These are phyloP conservation scores for Chaetodon trifascialis DNA, from an alignment of 2,113 vertebrate genomes.

Conservation along the genomic window DNA sequence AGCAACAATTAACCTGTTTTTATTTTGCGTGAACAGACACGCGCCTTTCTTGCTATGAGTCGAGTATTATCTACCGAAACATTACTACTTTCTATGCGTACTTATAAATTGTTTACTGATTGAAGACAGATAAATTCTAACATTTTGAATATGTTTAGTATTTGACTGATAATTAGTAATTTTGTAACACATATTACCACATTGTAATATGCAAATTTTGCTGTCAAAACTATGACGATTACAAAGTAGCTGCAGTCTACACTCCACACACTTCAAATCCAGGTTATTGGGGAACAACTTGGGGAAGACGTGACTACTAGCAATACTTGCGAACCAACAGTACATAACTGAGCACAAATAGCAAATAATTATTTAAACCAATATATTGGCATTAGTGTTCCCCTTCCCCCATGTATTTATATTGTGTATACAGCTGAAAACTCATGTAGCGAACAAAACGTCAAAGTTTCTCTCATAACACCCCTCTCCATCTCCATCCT, in stretches of 20 bases:
- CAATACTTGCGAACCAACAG: slow-evolving; percentile 71
- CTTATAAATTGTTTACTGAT: slow-evolving; percentile 69
- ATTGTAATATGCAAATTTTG: slow-evolving; percentile 76
- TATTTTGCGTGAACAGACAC: slow-evolving; percentile 51
- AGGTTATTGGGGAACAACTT: slow-evolving; percentile 69
- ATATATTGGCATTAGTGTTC: slow-evolving; percentile 61
- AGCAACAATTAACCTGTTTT: slow-evolving; percentile 33
- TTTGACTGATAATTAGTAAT: slow-evolving; percentile 67
- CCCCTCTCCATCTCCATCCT: slow-evolving; percentile 80
- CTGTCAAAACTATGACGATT: slow-evolving; percentile 61
- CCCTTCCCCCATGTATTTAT: slow-evolving; percentile 62
- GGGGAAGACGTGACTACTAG: slow-evolving; percentile 67
- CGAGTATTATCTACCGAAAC: slow-evolving; percentile 53
- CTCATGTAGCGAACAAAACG: slow-evolving; percentile 66
- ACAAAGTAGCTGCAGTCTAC: slow-evolving; percentile 63
- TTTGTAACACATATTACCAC: slow-evolving; percentile 68
- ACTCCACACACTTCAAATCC: slow-evolving; percentile 37
- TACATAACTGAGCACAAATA: slow-evolving; percentile 80
- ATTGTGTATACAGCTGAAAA: slow-evolving; percentile 68
- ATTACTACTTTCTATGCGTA: slow-evolving; percentile 70
- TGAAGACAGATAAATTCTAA: slow-evolving; percentile 65
- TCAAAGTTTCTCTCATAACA: slow-evolving; percentile 50
- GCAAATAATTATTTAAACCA: slow-evolving; percentile 56
- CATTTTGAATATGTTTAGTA: slow-evolving; percentile 71
- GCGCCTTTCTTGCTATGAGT: slow-evolving; percentile 58